Evolutionary conservation across 2,888 invertebrate species (phyloP).

Genomic region (Calameuta idolon): DNA sequence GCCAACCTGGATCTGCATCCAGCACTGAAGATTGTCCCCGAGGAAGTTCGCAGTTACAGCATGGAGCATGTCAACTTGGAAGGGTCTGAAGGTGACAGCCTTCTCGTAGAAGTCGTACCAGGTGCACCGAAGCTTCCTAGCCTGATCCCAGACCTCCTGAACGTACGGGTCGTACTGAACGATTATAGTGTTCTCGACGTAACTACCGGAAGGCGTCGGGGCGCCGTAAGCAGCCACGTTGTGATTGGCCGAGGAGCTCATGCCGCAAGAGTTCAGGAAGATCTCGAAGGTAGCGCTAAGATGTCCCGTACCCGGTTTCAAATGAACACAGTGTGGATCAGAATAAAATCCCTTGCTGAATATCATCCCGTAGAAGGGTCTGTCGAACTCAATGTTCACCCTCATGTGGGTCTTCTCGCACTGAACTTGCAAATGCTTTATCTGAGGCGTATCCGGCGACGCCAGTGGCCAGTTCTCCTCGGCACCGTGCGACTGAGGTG

Average conservation of each 20-base stretch:
- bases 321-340: slow-evolving; percentile 90
- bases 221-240: slow-evolving; percentile 87
- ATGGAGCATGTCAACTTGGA: slow-evolving; percentile 96
- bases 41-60: slow-evolving; percentile 96
- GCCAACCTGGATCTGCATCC: slow-evolving; percentile 98
- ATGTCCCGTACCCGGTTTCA: slow-evolving; percentile 91
- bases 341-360: slow-evolving; percentile 95
- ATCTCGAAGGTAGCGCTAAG: slow-evolving; percentile 94
- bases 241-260: slow-evolving; percentile 93
- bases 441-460: slow-evolving; percentile 91
- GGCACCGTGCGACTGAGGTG: slow-evolving; percentile 67
- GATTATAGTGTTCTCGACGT: slow-evolving; percentile 94
- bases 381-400: slow-evolving; percentile 94
- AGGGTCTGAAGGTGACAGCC: slow-evolving; percentile 93
- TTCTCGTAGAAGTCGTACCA: slow-evolving; percentile 98
- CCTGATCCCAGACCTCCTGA: slow-evolving; percentile 96
- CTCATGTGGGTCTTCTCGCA: slow-evolving; percentile 97
- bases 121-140: slow-evolving; percentile 90
- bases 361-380: slow-evolving; percentile 96
- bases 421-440: slow-evolving; percentile 93
- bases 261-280: slow-evolving; percentile 92
- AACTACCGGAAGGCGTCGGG: slow-evolving; percentile 91
- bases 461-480: slow-evolving; percentile 92
- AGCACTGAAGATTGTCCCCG: slow-evolving; percentile 94
- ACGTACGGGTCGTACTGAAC: slow-evolving; percentile 96